phyloP scores from a whole-genome alignment of 2,113 vertebrate genomes.

The Aldabrachelys gigantea region DNA sequence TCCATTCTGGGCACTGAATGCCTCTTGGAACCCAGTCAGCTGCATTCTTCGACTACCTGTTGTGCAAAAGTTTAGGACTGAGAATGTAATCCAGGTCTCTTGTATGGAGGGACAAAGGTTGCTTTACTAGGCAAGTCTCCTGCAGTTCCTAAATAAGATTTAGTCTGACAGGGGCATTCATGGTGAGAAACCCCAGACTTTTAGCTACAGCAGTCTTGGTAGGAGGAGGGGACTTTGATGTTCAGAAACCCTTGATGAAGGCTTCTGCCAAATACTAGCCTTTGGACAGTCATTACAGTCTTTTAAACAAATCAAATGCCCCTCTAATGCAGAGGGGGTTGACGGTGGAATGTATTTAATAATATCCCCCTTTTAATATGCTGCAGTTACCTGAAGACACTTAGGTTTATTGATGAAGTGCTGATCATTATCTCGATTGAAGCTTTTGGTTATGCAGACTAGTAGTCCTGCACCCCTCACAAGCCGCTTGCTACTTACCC shows the following conservation, averaged over 20 bases:
- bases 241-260: conserved; percentile 22
- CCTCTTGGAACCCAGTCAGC: not conserved
- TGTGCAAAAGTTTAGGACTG: not conserved
- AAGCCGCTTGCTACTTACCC: not conserved
- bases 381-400: conserved; percentile 43
- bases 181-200: not conserved
- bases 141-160: conserved; percentile 40
- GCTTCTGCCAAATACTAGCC: conserved; percentile 46
- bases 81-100: not conserved
- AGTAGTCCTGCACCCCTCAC: not conserved
- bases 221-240: not conserved
- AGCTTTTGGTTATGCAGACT: not conserved
- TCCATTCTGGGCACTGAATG: not conserved
- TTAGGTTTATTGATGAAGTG: not conserved
- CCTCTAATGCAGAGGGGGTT: not conserved
- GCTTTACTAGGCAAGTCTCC: not conserved
- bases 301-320: not conserved
- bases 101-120: not conserved
- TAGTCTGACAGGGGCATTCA: not conserved
- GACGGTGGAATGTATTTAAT: conserved; percentile 15
- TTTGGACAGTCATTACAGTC: not conserved
- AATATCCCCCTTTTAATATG: conserved; percentile 1
- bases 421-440: conserved; percentile 24
- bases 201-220: not conserved
- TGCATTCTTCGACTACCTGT: not conserved